A percentile compares a stretch with the other conserved stretches of the same genome.
phyloP scores from a whole-genome alignment of 2,113 vertebrate species.

The Dasyornis broadbenti region DNA sequence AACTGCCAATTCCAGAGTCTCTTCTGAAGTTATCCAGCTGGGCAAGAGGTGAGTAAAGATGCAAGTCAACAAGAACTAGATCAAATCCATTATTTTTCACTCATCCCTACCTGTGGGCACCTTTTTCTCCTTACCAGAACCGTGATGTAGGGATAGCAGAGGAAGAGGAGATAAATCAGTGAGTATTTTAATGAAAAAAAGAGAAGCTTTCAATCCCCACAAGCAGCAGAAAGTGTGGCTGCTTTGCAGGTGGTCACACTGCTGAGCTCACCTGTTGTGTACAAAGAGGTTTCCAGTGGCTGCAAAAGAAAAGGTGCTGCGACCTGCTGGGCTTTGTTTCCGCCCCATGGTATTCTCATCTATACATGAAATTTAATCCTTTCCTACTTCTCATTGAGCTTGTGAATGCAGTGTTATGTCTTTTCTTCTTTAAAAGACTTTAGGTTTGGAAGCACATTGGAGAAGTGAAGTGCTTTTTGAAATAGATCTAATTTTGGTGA shows the following conservation, averaged over 20 bases:
- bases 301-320: not conserved
- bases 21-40: not conserved
- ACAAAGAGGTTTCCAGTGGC: not conserved
- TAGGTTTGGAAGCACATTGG: not conserved
- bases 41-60: not conserved
- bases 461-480: not conserved
- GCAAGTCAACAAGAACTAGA: not conserved
- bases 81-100: not conserved
- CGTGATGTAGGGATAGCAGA: not conserved
- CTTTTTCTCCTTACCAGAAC: not conserved
- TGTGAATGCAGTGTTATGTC: not conserved
- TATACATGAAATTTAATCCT: not conserved
- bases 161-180: not conserved
- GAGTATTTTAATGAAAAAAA: not conserved
- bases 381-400: not conserved
- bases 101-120: not conserved
- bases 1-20: not conserved
- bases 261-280: not conserved
- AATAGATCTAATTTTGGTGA: not conserved
- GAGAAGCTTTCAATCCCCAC: not conserved
- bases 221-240: not conserved
- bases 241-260: not conserved
- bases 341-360: not conserved
- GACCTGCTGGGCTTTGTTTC: not conserved
- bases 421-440: not conserved